phyloP scores from a whole-genome alignment of 2,888 invertebrate genomes.

The Mesodorylaimus sp. region DNA sequence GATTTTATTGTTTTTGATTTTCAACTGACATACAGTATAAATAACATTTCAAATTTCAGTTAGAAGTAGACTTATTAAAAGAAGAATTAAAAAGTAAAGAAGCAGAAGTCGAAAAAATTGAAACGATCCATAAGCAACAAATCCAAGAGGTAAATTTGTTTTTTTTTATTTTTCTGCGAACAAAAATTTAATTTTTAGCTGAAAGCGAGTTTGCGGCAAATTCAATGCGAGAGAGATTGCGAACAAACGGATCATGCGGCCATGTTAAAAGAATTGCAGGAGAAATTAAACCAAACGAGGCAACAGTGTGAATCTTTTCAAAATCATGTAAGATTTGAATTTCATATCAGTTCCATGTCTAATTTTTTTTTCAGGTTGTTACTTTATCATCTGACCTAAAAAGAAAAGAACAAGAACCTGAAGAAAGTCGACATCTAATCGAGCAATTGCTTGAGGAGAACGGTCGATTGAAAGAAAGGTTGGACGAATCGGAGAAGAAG shows the following conservation, averaged over 20 bases:
- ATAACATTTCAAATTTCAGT: slow-evolving; percentile 20
- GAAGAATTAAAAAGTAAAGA: slow-evolving; percentile 20
- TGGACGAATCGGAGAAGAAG: not conserved
- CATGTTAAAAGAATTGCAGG: slow-evolving; percentile 60
- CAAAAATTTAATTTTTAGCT: not conserved
- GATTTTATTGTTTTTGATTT: slow-evolving; percentile 1
- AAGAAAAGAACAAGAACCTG: not conserved
- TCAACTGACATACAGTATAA: slow-evolving; percentile 13
- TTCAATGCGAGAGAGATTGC: slow-evolving; percentile 60
- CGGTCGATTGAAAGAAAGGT: not conserved
- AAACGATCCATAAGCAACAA: not conserved
- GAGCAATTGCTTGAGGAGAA: not conserved
- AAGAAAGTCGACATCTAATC: not conserved
- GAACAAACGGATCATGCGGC: slow-evolving; percentile 57
- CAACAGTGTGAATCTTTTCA: slow-evolving; percentile 54
- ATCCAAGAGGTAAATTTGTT: not conserved
- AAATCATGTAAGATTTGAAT: too few relatives aligned
- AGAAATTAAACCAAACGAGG: slow-evolving; percentile 53
- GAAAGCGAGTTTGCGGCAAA: slow-evolving; percentile 40
- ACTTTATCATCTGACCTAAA: not conserved
- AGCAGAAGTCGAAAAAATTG: slow-evolving; percentile 13
- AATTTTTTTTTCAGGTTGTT: not conserved
- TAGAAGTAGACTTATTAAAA: slow-evolving; percentile 31
- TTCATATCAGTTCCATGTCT: too few relatives aligned
- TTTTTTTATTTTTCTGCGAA: not conserved